A percentile compares a stretch with the other conserved stretches of the same genome.
These are phyloP conservation scores for Trissoscelio sp. DNA, from an alignment of 2,888 invertebrate genomes.

Conservation along the genomic window DNA sequence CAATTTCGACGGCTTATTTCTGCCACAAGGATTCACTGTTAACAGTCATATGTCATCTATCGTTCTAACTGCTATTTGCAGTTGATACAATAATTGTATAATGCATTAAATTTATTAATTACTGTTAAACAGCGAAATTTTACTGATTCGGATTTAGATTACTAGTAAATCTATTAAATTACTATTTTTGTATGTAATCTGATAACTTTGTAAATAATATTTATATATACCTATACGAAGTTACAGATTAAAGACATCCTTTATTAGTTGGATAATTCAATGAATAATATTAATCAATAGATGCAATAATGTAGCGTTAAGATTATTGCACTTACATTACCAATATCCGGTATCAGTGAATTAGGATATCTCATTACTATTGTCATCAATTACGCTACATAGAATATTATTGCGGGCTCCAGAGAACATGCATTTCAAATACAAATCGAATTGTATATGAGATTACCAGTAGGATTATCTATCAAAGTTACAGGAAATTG, in stretches of 20 bases:
- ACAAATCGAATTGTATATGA: constrained; percentile 41
- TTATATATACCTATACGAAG: too few species aligned
- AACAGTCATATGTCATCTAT: constrained; percentile 4
- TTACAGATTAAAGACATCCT: too few species aligned
- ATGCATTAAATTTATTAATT: too few species aligned
- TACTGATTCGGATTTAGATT: too few species aligned
- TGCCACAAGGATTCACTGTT: not conserved
- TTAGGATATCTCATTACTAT: constrained; percentile 31
- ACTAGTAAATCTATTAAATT: too few species aligned
- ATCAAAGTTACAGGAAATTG: constrained; percentile 40
- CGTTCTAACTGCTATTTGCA: too few species aligned
- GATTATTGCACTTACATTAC: constrained; percentile 23
- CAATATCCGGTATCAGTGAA: constrained; percentile 24
- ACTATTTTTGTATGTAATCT: too few species aligned
- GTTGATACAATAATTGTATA: too few species aligned
- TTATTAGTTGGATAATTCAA: too few species aligned
- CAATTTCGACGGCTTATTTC: constrained; percentile 11
- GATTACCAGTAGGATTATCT: constrained; percentile 22
- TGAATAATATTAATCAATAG: constrained; percentile 3
- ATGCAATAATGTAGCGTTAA: not conserved
- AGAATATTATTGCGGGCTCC: constrained; percentile 27
- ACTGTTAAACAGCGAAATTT: too few species aligned
- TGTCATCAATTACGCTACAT: constrained; percentile 39
- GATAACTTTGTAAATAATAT: too few species aligned
- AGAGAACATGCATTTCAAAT: constrained; percentile 33